These are phyloP conservation scores for Sussaba pulchella DNA, from an alignment of 2,888 invertebrate genomes.

Conservation along the genomic window DNA sequence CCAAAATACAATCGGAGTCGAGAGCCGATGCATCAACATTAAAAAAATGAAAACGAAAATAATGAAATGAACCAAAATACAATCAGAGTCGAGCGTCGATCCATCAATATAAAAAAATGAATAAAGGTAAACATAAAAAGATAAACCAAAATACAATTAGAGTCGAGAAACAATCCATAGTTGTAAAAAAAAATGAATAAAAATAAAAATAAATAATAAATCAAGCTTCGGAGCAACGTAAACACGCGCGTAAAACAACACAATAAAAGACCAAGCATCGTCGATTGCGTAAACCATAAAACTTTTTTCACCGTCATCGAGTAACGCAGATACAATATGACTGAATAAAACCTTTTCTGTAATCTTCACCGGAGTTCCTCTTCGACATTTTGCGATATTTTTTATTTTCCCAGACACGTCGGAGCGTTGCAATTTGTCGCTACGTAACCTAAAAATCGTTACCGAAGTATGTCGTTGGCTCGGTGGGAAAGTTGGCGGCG, in stretches of 20 bases:
- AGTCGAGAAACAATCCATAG: no score
- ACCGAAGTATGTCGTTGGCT: conserved; percentile 45
- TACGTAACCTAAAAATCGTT: conserved; percentile 73
- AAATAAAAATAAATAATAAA: no score
- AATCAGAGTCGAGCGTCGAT: conserved; percentile 1
- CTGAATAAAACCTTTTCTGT: conserved; percentile 83
- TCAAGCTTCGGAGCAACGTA: no score
- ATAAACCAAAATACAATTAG: no score
- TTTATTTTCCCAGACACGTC: conserved; percentile 60
- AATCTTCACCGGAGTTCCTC: conserved; percentile 77
- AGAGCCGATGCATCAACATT: background rate
- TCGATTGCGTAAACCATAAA: conserved; percentile 45
- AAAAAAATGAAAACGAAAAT: background rate
- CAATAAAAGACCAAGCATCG: conserved; percentile 38
- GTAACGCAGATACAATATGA: conserved; percentile 69
- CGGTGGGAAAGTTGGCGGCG: background rate
- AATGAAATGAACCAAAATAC: background rate
- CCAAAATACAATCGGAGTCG: background rate
- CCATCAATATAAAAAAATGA: no score
- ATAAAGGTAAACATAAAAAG: no score
- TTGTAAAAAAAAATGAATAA: no score
- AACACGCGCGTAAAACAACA: conserved; percentile 32
- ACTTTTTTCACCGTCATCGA: conserved; percentile 64
- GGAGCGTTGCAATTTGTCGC: conserved; percentile 64
- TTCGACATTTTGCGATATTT: conserved; percentile 76